These are phyloP conservation scores for Oasisia sp. DNA, from an alignment of 2,888 invertebrate species.

Conservation along the genomic window DNA sequence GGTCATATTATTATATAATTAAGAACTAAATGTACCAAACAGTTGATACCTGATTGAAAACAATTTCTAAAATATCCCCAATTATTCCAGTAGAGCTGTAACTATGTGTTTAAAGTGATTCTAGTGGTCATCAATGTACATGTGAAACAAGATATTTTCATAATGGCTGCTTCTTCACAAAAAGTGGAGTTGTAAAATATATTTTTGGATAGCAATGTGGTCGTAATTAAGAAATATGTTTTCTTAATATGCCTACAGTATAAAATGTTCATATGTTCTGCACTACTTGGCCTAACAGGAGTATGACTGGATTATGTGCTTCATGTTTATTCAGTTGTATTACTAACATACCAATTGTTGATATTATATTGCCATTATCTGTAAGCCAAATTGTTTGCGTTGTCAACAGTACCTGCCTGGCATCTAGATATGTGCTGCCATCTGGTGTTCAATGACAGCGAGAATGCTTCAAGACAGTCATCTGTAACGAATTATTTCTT, in stretches of 20 bases:
- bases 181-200: not conserved
- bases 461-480: not conserved
- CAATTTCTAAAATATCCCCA: not conserved
- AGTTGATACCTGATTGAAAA: not conserved
- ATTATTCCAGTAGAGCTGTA: too few relatives aligned
- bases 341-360: not conserved
- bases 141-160: not conserved
- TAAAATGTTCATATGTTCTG: not conserved
- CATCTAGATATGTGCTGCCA: not conserved
- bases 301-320: not conserved
- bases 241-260: not conserved
- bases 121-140: not conserved
- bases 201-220: slow-evolving; percentile 4
- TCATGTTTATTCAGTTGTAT: not conserved
- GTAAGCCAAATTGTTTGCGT: not conserved
- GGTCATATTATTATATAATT: not conserved
- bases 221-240: not conserved
- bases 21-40: not conserved
- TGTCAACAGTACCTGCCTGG: not conserved
- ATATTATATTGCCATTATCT: not conserved
- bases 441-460: not conserved
- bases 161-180: too few relatives aligned
- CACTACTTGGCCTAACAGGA: too few relatives aligned
- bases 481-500: not conserved
- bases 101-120: too few relatives aligned